These are phyloP conservation scores for Ditula angustiorana DNA, from an alignment of 2,888 invertebrate species.

Conservation along the genomic window DNA sequence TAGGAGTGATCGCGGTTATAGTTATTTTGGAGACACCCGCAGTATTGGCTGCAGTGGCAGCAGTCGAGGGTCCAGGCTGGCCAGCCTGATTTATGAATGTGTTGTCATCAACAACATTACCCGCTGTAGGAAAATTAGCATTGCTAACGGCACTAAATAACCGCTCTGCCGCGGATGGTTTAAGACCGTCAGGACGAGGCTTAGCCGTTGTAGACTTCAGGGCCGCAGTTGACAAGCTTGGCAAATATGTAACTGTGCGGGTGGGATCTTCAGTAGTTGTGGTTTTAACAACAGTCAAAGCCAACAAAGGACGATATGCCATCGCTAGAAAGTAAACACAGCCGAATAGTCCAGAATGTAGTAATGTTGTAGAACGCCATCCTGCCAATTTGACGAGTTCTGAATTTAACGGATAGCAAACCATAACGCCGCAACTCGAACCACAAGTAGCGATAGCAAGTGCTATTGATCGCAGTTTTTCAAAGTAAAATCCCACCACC, in stretches of 20 bases:
- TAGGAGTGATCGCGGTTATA: slow-evolving; percentile 62
- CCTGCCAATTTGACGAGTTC: slow-evolving; percentile 64
- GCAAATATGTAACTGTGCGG: slow-evolving; percentile 74
- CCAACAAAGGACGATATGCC: slow-evolving; percentile 70
- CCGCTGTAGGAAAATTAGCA: slow-evolving; percentile 69
- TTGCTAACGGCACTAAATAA: slow-evolving; percentile 61
- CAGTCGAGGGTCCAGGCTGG: slow-evolving; percentile 34
- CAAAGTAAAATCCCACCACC: slow-evolving; percentile 79
- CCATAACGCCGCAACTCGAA: slow-evolving; percentile 72
- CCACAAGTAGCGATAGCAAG: slow-evolving; percentile 67
- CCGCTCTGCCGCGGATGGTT: slow-evolving; percentile 58
- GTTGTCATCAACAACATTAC: slow-evolving; percentile 57
- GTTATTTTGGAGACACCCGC: slow-evolving; percentile 62
- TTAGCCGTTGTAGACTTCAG: slow-evolving; percentile 47
- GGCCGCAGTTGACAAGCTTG: slow-evolving; percentile 61
- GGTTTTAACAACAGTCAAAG: slow-evolving; percentile 65
- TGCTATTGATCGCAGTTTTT: slow-evolving; percentile 68
- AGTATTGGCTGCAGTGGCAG: slow-evolving; percentile 47
- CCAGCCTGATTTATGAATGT: background rate
- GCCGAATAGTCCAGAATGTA: slow-evolving; percentile 72
- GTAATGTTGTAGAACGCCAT: slow-evolving; percentile 68
- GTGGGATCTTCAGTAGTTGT: slow-evolving; percentile 61
- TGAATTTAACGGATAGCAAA: slow-evolving; percentile 66
- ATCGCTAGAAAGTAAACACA: slow-evolving; percentile 67
- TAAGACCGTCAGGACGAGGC: slow-evolving; percentile 42